Base-by-base conservation (phyloP, 2,888 invertebrate genomes). In the Steromphala cineraria region DNA sequence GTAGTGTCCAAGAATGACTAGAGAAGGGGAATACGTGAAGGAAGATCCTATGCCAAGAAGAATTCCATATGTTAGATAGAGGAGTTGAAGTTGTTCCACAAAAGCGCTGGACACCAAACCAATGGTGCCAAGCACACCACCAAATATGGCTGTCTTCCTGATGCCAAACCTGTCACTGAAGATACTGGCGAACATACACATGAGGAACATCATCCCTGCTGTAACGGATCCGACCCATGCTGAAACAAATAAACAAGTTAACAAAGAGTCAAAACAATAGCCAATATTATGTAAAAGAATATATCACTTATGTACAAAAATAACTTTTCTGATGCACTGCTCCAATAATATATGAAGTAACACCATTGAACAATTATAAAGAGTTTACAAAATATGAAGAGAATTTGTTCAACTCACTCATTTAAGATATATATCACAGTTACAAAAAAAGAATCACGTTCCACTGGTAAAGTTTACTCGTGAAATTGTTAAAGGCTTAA, bases 1-100 rank as follows among this genome's bases (percentile, higher is more conserved):
- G 93, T 98, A 98, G 91, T 98, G 98, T 0, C 98, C 98, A 21
- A 98, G 94, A 85, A 98, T 97, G 62, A 97, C 97, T 75, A 98
- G 94, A 4, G 98, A 98, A 17, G 98, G 98, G 0, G 98, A 98
- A 94, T 98, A 98, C 0, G 97, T 96, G 74, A 98, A 94, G 0
- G 98, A 97, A 1, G 97, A 97, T 13, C 98, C 98, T 40, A 97
- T 92, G 0, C 98, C 98, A 88, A 97, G 97, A 95, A 98, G 95
- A 40, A 98, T 94, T 13, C 98, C 98, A 92, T 97, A 98, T 0
- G 98, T 98, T 82, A 98, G 94, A 93, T 96, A 97, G 78, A 98
- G 95, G n/a, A 96, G 95, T 87, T 95, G 95, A 17, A 98, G 95
- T 94, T 96, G 92, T 24, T 95, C 95, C 85, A 96, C 95, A 90